Evolutionary conservation across 2,113 vertebrate species (phyloP).

Genomic region (Cichladusa arquata): DNA sequence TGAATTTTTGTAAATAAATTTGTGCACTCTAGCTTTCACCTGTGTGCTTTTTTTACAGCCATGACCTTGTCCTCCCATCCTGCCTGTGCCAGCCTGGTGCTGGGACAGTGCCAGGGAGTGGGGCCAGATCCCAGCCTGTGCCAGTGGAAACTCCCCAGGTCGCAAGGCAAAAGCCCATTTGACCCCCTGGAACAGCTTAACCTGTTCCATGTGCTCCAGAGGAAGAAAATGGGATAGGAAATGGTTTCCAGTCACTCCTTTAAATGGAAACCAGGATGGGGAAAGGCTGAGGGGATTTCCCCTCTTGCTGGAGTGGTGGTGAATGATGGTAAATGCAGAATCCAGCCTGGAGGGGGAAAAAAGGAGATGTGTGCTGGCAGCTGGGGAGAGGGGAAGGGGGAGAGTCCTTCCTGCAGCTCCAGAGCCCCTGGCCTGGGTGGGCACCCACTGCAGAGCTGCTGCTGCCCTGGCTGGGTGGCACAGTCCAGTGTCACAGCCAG

Average conservation of each 20-base stretch:
- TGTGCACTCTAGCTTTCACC: slow-evolving; percentile 50
- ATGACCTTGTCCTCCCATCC: fast-evolving
- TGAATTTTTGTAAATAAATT: slow-evolving; percentile 81
- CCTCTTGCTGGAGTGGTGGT: not conserved
- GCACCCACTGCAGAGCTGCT: not conserved
- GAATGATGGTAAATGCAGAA: not conserved
- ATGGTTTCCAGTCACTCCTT: slow-evolving; percentile 19
- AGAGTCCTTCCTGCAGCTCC: not conserved
- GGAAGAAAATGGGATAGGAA: not conserved
- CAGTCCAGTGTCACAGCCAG: not conserved
- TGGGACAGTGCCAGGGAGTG: not conserved
- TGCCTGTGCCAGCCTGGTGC: not conserved
- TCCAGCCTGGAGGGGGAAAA: not conserved
- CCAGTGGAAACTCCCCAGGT: not conserved
- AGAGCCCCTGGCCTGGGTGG: not conserved
- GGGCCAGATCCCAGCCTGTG: not conserved
- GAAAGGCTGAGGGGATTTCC: not conserved
- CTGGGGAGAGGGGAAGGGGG: not conserved
- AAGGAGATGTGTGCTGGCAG: not conserved
- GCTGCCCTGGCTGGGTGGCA: not conserved
- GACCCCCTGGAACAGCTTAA: not conserved
- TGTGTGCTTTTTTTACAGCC: not conserved
- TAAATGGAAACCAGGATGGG: slow-evolving; percentile 10
- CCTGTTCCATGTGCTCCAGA: not conserved
- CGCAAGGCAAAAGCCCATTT: not conserved